Evolutionary conservation across 1,140 invertebrate genomes (phyloP).

Genomic region (Cataglyphis hispanica): DNA sequence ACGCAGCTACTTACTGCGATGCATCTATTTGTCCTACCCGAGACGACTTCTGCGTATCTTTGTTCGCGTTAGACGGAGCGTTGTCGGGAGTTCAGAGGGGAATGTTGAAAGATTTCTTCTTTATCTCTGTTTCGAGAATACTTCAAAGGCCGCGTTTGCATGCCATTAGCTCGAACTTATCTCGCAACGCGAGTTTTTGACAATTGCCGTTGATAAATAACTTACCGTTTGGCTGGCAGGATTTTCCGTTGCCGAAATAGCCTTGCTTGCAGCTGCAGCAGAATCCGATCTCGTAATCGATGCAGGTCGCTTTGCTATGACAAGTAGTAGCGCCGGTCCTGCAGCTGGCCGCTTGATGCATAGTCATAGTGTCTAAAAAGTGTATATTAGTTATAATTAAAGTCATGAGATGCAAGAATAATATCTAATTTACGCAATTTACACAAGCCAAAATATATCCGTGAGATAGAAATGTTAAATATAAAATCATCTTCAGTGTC

Average conservation of each 20-base stretch:
- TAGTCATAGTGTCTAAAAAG: slow-evolving; percentile 67
- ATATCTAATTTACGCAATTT: not conserved
- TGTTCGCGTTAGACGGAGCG: slow-evolving; percentile 54
- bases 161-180: slow-evolving; percentile 61
- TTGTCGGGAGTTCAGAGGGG: slow-evolving; percentile 38
- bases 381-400: slow-evolving; percentile 20
- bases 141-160: slow-evolving; percentile 56
- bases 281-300: slow-evolving; percentile 93
- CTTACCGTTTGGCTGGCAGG: slow-evolving; percentile 93
- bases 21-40: slow-evolving; percentile 36
- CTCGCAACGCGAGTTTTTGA: slow-evolving; percentile 30
- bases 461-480: not conserved
- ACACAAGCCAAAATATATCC: not conserved
- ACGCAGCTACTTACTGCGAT: slow-evolving; percentile 46
- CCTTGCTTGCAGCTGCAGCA: slow-evolving; percentile 94
- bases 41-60: slow-evolving; percentile 51
- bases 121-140: slow-evolving; percentile 41
- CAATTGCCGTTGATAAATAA: slow-evolving; percentile 44
- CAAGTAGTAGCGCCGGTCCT: slow-evolving; percentile 89
- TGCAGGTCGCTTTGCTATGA: slow-evolving; percentile 93
- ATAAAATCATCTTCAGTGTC: not conserved
- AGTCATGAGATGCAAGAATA: not conserved
- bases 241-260: slow-evolving; percentile 96
- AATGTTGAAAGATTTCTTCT: slow-evolving; percentile 27
- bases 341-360: slow-evolving; percentile 85